Evolutionary conservation across 2,797 vertebrate species (phyloP).

Genomic region (Danio kyathit): DNA sequence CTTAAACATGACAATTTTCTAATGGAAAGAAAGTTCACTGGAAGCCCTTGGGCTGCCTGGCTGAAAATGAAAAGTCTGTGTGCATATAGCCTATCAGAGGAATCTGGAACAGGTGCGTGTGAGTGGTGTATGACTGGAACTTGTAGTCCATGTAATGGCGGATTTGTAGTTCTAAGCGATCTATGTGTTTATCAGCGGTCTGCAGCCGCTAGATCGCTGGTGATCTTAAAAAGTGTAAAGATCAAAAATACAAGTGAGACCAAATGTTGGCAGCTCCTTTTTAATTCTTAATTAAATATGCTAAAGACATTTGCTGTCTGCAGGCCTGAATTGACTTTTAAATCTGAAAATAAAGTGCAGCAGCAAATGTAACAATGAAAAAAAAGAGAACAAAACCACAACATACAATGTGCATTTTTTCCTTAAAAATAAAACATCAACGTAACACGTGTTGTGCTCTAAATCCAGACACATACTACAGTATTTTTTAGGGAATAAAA

Average conservation of each 20-base stretch:
- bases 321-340: conserved; percentile 37
- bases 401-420: conserved; percentile 17
- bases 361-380: conserved; percentile 54
- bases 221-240: too few relatives aligned
- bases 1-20: too few relatives aligned
- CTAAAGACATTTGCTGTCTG: conserved; percentile 48
- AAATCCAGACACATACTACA: conserved; percentile 43
- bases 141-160: too few relatives aligned
- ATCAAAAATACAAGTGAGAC: conserved; percentile 10
- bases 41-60: too few relatives aligned
- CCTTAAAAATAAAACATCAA: conserved; percentile 14
- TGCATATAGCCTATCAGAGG: too few relatives aligned
- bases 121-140: too few relatives aligned
- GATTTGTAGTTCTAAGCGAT: too few relatives aligned
- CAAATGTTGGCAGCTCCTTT: conserved; percentile 46
- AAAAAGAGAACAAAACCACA: not conserved
- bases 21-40: too few relatives aligned
- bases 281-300: conserved; percentile 53
- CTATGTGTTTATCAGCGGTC: too few relatives aligned
- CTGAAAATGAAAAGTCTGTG: too few relatives aligned
- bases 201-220: too few relatives aligned
- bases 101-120: too few relatives aligned
- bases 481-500: conserved; percentile 14
- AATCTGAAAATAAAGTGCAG: conserved; percentile 58
- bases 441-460: conserved; percentile 38